These are phyloP conservation scores for Xestia c-nigrum DNA, from an alignment of 2,888 invertebrate species.

Conservation along the genomic window DNA sequence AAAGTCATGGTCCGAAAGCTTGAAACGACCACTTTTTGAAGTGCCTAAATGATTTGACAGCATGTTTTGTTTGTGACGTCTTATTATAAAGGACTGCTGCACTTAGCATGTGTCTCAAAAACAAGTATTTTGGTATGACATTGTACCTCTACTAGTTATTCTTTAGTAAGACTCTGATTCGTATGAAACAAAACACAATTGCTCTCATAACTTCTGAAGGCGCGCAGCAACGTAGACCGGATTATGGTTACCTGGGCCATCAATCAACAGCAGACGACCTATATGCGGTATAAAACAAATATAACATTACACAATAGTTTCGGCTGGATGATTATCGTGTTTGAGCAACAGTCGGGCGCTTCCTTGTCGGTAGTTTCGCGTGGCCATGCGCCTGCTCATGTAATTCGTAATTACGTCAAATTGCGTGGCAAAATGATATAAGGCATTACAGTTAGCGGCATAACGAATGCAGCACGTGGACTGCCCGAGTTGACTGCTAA, in stretches of 20 bases:
- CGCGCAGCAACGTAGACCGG: constrained; percentile 19
- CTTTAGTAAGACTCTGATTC: neutral
- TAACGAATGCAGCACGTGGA: constrained; percentile 75
- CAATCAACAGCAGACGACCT: constrained; percentile 26
- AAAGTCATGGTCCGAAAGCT: too few relatives aligned
- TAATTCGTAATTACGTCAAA: constrained; percentile 88
- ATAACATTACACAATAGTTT: constrained; percentile 74
- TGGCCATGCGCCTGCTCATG: constrained; percentile 75
- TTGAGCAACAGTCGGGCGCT: constrained; percentile 73
- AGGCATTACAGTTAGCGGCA: constrained; percentile 81
- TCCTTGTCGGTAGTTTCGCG: constrained; percentile 77
- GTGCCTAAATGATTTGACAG: neutral
- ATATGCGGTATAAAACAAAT: constrained; percentile 36
- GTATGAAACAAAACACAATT: constrained; percentile 28
- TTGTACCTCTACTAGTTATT: neutral
- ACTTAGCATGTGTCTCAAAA: neutral
- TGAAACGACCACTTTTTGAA: neutral
- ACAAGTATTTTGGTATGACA: neutral
- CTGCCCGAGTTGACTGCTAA: constrained; percentile 73
- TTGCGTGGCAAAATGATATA: constrained; percentile 89
- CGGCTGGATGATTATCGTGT: constrained; percentile 77
- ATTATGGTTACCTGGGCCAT: constrained; percentile 31
- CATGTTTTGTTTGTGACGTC: neutral
- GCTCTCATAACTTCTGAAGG: constrained; percentile 43
- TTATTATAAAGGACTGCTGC: neutral